Evolutionary conservation across 1,140 invertebrate species (phyloP).

Genomic region (Pollicipes pollicipes): DNA sequence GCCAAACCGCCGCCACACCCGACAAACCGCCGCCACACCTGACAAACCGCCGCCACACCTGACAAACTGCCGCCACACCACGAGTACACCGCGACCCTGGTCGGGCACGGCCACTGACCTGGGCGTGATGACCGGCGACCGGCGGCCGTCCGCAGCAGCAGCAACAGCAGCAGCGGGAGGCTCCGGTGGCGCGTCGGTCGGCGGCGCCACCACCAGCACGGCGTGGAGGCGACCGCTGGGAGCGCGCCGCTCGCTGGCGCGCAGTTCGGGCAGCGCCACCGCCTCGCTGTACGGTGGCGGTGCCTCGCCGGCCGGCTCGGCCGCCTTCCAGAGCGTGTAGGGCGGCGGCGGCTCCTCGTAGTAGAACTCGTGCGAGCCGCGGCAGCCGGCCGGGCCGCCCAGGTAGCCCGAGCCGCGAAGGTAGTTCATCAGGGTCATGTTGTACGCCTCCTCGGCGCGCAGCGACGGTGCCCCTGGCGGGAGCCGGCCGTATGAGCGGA

Average conservation of each 20-base stretch:
- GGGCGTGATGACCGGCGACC: too few species aligned
- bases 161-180: too few species aligned
- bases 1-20: too few species aligned
- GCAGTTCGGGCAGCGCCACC: slow-evolving; percentile 1
- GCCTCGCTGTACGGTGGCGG: slow-evolving; percentile 18
- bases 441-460: neutral
- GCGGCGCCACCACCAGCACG: neutral
- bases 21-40: too few species aligned
- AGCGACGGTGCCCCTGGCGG: neutral
- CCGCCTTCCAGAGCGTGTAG: slow-evolving; percentile 16
- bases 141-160: too few species aligned
- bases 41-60: too few species aligned
- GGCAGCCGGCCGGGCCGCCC: slow-evolving; percentile 59
- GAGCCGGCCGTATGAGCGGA: too few species aligned
- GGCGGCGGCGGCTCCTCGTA: slow-evolving; percentile 15
- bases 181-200: too few species aligned
- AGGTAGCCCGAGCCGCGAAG: slow-evolving; percentile 39
- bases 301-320: slow-evolving; percentile 14
- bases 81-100: too few species aligned
- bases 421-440: neutral
- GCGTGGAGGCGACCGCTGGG: neutral
- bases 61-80: too few species aligned
- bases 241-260: neutral
- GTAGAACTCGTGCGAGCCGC: slow-evolving; percentile 30
- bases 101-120: too few species aligned